Conservation (phyloP, 1,140 invertebrate species). For the Lepidurus apus region DNA sequence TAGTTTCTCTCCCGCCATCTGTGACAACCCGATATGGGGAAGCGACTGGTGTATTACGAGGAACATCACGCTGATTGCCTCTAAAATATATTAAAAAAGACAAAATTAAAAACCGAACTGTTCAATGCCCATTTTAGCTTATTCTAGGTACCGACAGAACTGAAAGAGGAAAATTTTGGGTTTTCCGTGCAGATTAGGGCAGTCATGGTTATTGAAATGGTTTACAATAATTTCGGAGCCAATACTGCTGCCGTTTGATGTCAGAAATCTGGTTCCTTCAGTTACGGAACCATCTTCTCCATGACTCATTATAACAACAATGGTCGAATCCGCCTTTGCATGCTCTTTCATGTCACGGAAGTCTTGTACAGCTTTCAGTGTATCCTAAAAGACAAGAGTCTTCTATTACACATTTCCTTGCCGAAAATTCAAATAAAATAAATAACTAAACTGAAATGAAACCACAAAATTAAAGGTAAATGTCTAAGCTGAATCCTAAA, state of each 20-base stretch:
- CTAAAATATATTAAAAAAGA: constrained; percentile 19
- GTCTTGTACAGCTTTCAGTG: background rate
- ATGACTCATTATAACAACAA: constrained; percentile 56
- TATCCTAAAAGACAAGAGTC: background rate
- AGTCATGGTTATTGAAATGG: constrained; percentile 56
- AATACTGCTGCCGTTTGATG: constrained; percentile 47
- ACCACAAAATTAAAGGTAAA: background rate
- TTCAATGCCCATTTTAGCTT: background rate
- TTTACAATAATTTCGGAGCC: constrained; percentile 50
- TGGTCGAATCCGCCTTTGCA: constrained; percentile 47
- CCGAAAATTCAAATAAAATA: background rate
- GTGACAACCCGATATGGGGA: background rate
- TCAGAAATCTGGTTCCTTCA: constrained; percentile 35
- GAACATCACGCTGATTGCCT: background rate
- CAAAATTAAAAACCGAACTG: constrained; percentile 27
- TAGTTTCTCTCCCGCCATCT: background rate
- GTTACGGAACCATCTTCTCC: constrained; percentile 42
- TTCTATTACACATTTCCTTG: too few species aligned
- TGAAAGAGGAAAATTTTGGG: constrained; percentile 77
- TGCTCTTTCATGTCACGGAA: constrained; percentile 24
- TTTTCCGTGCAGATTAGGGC: constrained; percentile 55
- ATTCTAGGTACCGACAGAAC: constrained; percentile 54
- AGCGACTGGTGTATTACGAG: constrained; percentile 28
- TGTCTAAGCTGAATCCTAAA: background rate
- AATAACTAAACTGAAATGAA: background rate